These are phyloP conservation scores for Macrostomum lignano DNA, from an alignment of 1,140 invertebrate species.

Conservation along the genomic window DNA sequence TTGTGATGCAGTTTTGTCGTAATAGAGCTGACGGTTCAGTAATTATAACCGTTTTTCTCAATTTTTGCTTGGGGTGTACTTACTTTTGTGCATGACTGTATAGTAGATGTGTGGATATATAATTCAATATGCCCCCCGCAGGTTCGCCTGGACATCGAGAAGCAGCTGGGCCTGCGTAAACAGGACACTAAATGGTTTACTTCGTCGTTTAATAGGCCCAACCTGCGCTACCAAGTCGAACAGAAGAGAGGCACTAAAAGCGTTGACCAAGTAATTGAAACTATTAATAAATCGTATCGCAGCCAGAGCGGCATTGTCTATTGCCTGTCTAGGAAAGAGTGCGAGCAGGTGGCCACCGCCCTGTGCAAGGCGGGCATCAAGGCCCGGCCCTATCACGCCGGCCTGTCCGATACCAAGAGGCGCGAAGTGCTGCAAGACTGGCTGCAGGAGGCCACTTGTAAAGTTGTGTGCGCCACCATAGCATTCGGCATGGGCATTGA, in stretches of 20 bases:
- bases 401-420: constrained; percentile 41
- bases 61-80: no score
- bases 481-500: constrained; percentile 95
- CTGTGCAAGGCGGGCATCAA: constrained; percentile 40
- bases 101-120: no score
- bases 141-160: constrained; percentile 58
- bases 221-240: constrained; percentile 52
- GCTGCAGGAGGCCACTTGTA: constrained; percentile 38
- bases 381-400: constrained; percentile 52
- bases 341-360: constrained; percentile 41
- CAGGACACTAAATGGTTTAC: constrained; percentile 47
- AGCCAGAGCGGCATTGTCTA: constrained; percentile 68
- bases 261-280: constrained; percentile 37
- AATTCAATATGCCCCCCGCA: no score
- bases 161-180: constrained; percentile 54
- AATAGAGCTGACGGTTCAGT: no score
- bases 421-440: constrained; percentile 40
- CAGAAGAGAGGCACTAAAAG: constrained; percentile 37
- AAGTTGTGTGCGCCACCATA: constrained; percentile 60
- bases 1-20: no score
- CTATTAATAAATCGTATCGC: constrained; percentile 40
- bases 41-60: no score
- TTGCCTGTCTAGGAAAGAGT: constrained; percentile 61
- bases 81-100: no score
- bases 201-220: constrained; percentile 58